phyloP scores from a whole-genome alignment of 1,140 invertebrate species.

The Neodiprion lecontei region DNA sequence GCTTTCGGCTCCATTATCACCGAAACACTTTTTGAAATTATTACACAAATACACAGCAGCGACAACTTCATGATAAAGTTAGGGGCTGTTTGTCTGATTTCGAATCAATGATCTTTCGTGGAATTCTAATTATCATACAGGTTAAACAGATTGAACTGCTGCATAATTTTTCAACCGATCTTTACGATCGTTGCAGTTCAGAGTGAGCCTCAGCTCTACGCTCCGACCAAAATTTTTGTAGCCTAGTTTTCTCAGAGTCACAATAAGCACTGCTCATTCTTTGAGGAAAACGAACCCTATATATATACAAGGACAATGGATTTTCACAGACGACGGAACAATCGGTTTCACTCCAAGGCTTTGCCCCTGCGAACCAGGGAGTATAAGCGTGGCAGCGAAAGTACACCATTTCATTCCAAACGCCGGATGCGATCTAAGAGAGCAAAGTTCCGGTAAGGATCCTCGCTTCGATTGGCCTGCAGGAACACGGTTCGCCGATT shows the following conservation, averaged over 20 bases:
- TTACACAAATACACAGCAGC: background rate
- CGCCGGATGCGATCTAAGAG: constrained; percentile 53
- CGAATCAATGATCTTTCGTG: too few relatives aligned
- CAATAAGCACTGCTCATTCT: background rate
- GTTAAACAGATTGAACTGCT: too few relatives aligned
- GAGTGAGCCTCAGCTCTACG: too few relatives aligned
- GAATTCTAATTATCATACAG: too few relatives aligned
- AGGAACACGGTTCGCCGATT: background rate
- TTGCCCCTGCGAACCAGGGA: constrained; percentile 12
- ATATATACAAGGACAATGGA: constrained; percentile 10
- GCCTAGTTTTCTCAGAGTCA: background rate
- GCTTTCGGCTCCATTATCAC: background rate
- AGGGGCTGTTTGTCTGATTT: too few relatives aligned
- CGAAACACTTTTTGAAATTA: background rate
- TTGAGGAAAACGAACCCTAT: background rate
- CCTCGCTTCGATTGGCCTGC: background rate
- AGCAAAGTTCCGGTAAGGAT: constrained; percentile 35
- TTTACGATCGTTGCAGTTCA: too few relatives aligned
- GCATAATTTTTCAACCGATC: too few relatives aligned
- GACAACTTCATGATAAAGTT: background rate
- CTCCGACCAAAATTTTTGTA: too few relatives aligned
- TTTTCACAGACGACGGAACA: constrained; percentile 54
- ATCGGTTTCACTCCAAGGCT: constrained; percentile 54
- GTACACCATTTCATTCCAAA: constrained; percentile 44
- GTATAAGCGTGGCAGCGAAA: constrained; percentile 53